A percentile compares a stretch with the other conserved stretches of the same genome.
Evolutionary conservation across 2,113 vertebrate species (phyloP).

Genomic region (Pomatorhinus ruficollis): DNA sequence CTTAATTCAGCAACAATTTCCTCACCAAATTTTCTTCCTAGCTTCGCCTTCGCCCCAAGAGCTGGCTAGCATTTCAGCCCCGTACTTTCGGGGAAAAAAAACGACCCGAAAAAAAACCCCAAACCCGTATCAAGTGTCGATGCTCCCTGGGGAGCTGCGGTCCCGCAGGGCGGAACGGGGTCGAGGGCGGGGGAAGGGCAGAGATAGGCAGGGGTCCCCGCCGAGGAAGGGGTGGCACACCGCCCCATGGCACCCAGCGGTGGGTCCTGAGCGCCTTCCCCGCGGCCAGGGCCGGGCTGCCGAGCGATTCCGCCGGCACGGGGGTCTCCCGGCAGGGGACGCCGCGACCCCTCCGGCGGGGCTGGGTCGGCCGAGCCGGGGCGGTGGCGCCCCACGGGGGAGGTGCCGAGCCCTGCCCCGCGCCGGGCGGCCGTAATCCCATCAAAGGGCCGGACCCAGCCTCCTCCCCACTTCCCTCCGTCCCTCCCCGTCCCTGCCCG

Average conservation of each 20-base stretch:
- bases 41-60: neutral
- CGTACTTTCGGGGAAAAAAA: accelerated
- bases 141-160: accelerated
- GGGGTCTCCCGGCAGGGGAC: neutral
- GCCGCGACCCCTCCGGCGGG: neutral
- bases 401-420: neutral
- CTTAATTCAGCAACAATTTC: slow-evolving; percentile 59
- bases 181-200: too few relatives aligned
- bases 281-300: neutral
- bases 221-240: neutral
- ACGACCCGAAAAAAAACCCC: too few relatives aligned
- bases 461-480: neutral
- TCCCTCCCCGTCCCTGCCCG: neutral
- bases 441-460: neutral
- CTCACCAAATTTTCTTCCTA: neutral
- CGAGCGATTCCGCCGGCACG: accelerated
- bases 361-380: neutral
- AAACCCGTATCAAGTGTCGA: neutral
- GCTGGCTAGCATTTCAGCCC: neutral
- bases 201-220: neutral
- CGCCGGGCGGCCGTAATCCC: neutral
- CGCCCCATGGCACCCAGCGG: accelerated
- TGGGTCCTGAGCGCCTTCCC: neutral
- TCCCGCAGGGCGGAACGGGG: neutral
- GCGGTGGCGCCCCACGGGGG: neutral